Evolutionary conservation across 2,797 vertebrate genomes (phyloP).

Genomic region (Cuculus canorus): DNA sequence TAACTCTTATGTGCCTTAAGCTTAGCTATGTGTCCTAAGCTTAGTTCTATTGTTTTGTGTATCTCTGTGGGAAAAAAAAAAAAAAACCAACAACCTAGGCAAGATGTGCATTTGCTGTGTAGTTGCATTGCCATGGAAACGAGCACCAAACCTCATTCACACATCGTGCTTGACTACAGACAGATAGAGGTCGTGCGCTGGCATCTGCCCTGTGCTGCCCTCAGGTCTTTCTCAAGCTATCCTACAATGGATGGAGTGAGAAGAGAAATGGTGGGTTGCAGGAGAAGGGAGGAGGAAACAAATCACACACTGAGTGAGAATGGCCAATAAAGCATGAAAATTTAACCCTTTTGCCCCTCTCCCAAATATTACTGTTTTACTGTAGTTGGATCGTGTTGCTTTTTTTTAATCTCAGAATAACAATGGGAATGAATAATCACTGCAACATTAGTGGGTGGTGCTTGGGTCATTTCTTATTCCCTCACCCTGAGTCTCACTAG

Average conservation of each 20-base stretch:
- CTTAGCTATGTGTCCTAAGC: background rate
- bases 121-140: conserved; percentile 70
- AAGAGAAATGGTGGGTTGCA: background rate
- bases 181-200: background rate
- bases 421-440: background rate
- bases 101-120: background rate
- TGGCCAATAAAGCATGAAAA: background rate
- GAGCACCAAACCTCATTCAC: conserved; percentile 48
- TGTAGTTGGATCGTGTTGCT: background rate
- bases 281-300: background rate
- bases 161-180: background rate
- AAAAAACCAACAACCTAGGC: background rate
- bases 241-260: background rate
- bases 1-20: background rate
- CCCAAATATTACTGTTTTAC: background rate
- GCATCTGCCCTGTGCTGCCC: conserved; percentile 55
- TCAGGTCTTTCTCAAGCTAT: background rate
- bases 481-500: background rate
- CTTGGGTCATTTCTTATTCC: background rate
- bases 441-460: background rate
- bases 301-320: background rate
- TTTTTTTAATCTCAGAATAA: conserved; percentile 20
- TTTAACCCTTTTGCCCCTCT: background rate
- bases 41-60: background rate
- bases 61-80: background rate